phyloP scores from a whole-genome alignment of 1,140 invertebrate genomes.

The Sycophila sp. region DNA sequence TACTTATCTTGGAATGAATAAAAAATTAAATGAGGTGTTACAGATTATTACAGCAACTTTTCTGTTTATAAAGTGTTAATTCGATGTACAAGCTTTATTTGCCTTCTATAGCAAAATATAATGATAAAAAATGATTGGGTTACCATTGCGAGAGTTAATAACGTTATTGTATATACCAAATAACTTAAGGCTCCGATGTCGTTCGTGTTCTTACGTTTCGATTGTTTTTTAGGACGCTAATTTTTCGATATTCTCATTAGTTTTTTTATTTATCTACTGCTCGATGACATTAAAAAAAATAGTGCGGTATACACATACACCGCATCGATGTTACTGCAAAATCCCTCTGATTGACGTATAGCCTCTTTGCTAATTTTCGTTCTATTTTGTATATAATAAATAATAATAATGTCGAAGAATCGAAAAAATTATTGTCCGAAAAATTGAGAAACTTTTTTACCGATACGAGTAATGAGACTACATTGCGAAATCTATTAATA shows the following conservation, averaged over 20 bases:
- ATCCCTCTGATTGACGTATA: neutral
- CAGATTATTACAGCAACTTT: neutral
- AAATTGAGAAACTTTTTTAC: slow-evolving; percentile 28
- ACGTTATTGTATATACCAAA: slow-evolving; percentile 36
- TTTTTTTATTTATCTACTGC: slow-evolving; percentile 1
- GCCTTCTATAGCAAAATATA: neutral
- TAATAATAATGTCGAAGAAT: slow-evolving; percentile 31
- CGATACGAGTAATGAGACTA: slow-evolving; percentile 20
- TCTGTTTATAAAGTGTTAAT: neutral
- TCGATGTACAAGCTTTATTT: neutral
- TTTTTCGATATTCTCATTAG: slow-evolving; percentile 24
- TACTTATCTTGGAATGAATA: neutral
- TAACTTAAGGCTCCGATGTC: slow-evolving; percentile 14
- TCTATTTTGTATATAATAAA: slow-evolving; percentile 29
- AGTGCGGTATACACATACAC: neutral
- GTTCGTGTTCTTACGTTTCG: slow-evolving; percentile 8
- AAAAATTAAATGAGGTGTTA: neutral
- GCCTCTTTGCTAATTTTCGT: neutral
- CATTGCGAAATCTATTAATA: slow-evolving; percentile 23
- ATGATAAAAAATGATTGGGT: slow-evolving; percentile 24
- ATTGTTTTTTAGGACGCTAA: slow-evolving; percentile 12
- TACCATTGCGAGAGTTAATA: slow-evolving; percentile 25
- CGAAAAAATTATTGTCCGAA: slow-evolving; percentile 23
- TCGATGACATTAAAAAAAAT: too few relatives aligned
- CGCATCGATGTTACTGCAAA: too few relatives aligned